Base-by-base conservation (phyloP, 2,113 vertebrate species). In the Pluvianellus socialis region DNA sequence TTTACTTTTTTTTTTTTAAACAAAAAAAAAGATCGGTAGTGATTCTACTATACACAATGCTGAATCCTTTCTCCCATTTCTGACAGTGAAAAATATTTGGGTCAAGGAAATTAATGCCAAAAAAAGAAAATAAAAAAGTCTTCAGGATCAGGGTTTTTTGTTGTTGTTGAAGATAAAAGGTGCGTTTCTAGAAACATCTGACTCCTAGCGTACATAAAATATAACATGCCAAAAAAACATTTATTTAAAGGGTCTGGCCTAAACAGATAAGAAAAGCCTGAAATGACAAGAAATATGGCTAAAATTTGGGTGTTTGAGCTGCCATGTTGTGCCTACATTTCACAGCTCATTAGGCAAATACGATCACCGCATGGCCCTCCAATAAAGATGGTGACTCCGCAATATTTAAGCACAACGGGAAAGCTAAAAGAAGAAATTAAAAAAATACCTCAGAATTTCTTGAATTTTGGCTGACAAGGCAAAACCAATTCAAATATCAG, bases 311-410 rank as follows among this genome's bases (percentile, higher is more conserved):
- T 68, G 59, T 92, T 44, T 2, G 40, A 85, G 85, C 70, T 88
- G 84, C 91, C 89, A 70, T 30, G 80, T 77, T 94, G 85, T 71
- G 85, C 79, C 70, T 66, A 35, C 19, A 53, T 95, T 92, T 94
- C 84, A 91, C 95, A 96, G 86, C 74, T 94, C 95, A 93, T 89
- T 89, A 96, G 79, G 55, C 35, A 94, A 94, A 92, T 50, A 67
- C 0, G 5, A 90, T 81, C 73, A 24, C 67, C 67, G 19, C 72
- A 20, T 4, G 79, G 70, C 45, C 32, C 70, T 65, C 66, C 73
- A 42, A 13, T 22, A 85, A 70, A 53, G 32, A 55, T 47, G 16
- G 76, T 61, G 79, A 81, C 62, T 56, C 42, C 23, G 73, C 76
- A 61, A 5, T 26, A 66, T 28, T 65, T 24, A 73, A 92, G 74